phyloP scores from a whole-genome alignment of 2,797 vertebrate species.

The Sebastes hubbsi region DNA sequence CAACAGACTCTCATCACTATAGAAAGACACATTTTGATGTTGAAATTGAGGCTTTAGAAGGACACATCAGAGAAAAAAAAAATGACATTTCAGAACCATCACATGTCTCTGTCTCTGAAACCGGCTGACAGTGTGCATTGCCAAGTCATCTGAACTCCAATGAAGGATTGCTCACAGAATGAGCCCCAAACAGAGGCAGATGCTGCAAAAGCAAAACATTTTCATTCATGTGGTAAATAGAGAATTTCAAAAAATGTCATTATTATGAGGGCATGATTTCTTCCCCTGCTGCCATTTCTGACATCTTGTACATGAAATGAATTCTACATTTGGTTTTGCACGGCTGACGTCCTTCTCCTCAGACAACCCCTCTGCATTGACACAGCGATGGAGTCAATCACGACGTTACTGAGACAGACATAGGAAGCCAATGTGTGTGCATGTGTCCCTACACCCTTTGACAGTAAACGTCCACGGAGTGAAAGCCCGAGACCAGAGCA shows the following conservation, averaged over 20 bases:
- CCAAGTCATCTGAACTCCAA: conserved; percentile 46
- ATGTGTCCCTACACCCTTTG: neutral
- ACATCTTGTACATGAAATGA: neutral
- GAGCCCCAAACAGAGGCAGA: conserved; percentile 8
- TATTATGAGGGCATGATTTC: conserved; percentile 3
- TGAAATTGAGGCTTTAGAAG: neutral
- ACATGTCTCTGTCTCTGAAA: conserved; percentile 24
- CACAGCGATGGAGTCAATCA: neutral
- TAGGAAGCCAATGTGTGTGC: neutral
- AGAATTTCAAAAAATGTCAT: conserved; percentile 31
- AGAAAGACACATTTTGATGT: neutral
- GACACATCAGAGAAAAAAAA: neutral
- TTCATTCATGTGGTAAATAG: conserved; percentile 29
- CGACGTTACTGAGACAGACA: neutral
- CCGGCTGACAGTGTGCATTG: conserved; percentile 23
- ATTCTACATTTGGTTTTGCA: conserved; percentile 11
- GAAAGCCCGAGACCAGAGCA: neutral
- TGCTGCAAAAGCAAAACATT: conserved; percentile 25
- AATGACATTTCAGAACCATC: conserved; percentile 26
- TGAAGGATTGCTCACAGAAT: conserved; percentile 31
- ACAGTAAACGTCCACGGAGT: neutral
- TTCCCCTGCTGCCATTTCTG: neutral
- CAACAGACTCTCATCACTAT: neutral
- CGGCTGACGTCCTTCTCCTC: conserved; percentile 12
- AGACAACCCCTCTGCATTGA: neutral